These are phyloP conservation scores for Diorhabda sublineata DNA, from an alignment of 1,140 invertebrate genomes.

Conservation along the genomic window DNA sequence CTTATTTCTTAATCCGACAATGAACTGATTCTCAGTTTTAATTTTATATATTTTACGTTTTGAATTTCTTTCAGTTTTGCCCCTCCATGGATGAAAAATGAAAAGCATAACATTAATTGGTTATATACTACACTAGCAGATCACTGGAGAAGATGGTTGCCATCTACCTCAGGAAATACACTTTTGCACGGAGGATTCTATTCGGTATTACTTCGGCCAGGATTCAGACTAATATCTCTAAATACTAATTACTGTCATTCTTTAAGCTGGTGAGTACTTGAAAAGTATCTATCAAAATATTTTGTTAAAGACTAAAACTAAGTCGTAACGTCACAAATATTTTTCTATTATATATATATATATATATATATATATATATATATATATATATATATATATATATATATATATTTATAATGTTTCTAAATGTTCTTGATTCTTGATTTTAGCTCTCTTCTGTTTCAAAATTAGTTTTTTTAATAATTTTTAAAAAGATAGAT, in stretches of 20 bases:
- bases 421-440: no score
- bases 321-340: no score
- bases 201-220: conserved; percentile 49
- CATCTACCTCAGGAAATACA: conserved; percentile 38
- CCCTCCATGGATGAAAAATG: conserved; percentile 43
- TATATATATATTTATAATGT: no score
- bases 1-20: neutral
- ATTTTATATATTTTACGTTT: neutral
- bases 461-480: no score
- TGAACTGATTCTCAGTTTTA: neutral
- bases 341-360: no score
- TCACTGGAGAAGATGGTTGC: conserved; percentile 48
- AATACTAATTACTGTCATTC: conserved; percentile 55
- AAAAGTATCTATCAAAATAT: no score
- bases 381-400: no score
- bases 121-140: conserved; percentile 44
- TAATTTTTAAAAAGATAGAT: no score
- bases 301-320: no score
- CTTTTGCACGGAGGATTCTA: conserved; percentile 53
- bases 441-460: no score
- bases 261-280: conserved; percentile 47
- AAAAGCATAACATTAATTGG: conserved; percentile 41
- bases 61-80: conserved; percentile 37
- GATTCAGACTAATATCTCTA: conserved; percentile 53
- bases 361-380: no score